phyloP scores from a whole-genome alignment of 2,888 invertebrate genomes.

The Catocala fraxini region DNA sequence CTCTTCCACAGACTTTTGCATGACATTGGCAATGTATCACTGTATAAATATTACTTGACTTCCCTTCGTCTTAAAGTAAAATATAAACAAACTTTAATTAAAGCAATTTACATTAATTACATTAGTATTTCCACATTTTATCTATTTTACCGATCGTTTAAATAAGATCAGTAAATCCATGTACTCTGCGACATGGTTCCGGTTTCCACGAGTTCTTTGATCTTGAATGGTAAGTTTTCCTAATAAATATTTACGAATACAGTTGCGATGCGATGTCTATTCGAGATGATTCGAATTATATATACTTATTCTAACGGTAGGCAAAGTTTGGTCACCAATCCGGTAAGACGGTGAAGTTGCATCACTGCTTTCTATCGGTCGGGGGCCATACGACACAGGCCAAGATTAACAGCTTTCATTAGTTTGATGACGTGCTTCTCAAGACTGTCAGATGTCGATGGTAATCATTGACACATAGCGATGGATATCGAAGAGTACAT shows the following conservation, averaged over 20 bases:
- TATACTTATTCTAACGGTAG: constrained; percentile 40
- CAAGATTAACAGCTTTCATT: constrained; percentile 71
- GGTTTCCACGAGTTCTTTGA: constrained; percentile 18
- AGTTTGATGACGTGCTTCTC: constrained; percentile 52
- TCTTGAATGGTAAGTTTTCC: constrained; percentile 35
- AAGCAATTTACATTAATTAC: background rate
- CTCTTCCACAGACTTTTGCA: too few species aligned
- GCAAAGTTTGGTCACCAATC: constrained; percentile 56
- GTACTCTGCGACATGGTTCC: constrained; percentile 3
- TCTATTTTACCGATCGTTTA: background rate
- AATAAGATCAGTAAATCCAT: constrained; percentile 3
- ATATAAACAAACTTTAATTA: too few species aligned
- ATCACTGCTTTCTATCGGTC: constrained; percentile 72
- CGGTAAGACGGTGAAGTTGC: constrained; percentile 57
- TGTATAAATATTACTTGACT: too few species aligned
- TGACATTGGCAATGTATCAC: too few species aligned
- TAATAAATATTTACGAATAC: constrained; percentile 34
- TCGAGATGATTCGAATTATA: constrained; percentile 38
- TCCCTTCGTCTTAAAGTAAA: too few species aligned
- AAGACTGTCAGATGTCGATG: constrained; percentile 54
- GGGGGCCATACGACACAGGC: constrained; percentile 46
- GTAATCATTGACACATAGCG: constrained; percentile 50
- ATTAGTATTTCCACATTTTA: background rate
- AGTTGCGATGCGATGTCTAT: constrained; percentile 26
- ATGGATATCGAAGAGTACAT: constrained; percentile 49